Evolutionary conservation across 2,113 vertebrate genomes (phyloP).

Genomic region (Myiopsitta monachus): DNA sequence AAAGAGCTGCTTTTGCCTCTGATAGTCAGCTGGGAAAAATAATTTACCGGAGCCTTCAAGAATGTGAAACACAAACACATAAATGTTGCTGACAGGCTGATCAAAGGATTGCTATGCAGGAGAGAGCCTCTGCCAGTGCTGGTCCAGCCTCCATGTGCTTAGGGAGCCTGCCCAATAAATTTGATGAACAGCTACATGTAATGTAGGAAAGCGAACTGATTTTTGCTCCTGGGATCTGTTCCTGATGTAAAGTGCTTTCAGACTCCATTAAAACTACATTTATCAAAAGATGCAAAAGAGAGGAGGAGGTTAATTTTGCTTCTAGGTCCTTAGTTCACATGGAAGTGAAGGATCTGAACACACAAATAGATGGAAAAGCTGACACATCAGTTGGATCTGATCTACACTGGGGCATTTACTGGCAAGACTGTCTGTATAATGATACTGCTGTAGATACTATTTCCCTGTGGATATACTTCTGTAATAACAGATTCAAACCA

Average conservation of each 20-base stretch:
- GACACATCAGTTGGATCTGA: neutral
- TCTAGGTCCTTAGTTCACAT: neutral
- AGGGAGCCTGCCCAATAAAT: neutral
- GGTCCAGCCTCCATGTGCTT: neutral
- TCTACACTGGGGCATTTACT: neutral
- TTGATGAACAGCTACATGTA: neutral
- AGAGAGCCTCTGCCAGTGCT: neutral
- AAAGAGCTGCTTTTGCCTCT: constrained; percentile 23
- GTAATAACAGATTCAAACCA: neutral
- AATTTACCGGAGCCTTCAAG: neutral
- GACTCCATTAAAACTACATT: neutral
- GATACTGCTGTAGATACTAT: neutral
- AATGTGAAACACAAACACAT: constrained; percentile 17
- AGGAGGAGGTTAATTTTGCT: neutral
- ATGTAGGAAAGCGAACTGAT: neutral
- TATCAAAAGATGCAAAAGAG: constrained; percentile 8
- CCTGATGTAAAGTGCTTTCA: constrained; percentile 7
- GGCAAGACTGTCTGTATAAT: neutral
- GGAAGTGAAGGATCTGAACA: neutral
- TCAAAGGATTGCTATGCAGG: neutral
- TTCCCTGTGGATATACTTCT: neutral
- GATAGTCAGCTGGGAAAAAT: constrained; percentile 6
- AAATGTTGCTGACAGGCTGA: constrained; percentile 15
- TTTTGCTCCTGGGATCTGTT: constrained; percentile 18
- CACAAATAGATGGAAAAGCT: neutral